A percentile compares a stretch with the other conserved stretches of the same genome.
phyloP scores from a whole-genome alignment of 2,797 vertebrate species.

The Acipenser transmontanus region DNA sequence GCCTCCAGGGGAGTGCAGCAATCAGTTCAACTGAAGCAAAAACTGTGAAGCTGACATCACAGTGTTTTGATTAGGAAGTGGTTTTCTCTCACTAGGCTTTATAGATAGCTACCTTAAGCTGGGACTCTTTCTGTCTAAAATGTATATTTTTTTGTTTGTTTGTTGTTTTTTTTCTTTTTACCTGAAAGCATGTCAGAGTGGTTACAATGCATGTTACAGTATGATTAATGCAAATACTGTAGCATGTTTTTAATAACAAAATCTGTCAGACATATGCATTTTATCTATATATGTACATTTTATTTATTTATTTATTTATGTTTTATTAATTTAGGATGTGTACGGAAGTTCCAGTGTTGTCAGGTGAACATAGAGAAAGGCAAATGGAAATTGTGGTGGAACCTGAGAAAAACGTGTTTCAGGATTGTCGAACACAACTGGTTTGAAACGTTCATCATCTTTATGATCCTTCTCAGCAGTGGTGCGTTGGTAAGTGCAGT shows the following conservation, averaged over 20 bases:
- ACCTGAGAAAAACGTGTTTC: constrained; percentile 84
- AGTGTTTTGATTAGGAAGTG: constrained; percentile 8
- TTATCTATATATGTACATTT: no score
- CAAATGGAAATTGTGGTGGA: constrained; percentile 90
- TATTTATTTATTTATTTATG: not conserved
- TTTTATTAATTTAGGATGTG: constrained; percentile 61
- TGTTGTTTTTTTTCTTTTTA: no score
- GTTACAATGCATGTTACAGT: no score
- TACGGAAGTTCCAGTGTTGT: constrained; percentile 75
- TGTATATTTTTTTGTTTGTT: no score
- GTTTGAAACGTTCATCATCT: constrained; percentile 97
- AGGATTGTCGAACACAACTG: constrained; percentile 95
- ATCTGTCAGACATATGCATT: no score
- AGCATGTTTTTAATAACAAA: no score
- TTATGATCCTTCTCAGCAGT: constrained; percentile 97
- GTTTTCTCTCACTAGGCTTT: no score
- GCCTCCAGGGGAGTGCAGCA: constrained; percentile 1
- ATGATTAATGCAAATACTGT: no score
- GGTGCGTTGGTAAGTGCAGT: constrained; percentile 80
- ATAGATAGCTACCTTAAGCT: no score
- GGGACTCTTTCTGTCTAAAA: no score
- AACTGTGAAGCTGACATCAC: constrained; percentile 4
- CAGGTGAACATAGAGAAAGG: constrained; percentile 82
- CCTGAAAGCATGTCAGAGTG: no score
- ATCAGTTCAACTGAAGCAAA: constrained; percentile 7